Evolutionary conservation across 2,113 vertebrate genomes (phyloP), one percentile per base, ranked within the genome.

Genomic region (Trematocara zebra): DNA sequence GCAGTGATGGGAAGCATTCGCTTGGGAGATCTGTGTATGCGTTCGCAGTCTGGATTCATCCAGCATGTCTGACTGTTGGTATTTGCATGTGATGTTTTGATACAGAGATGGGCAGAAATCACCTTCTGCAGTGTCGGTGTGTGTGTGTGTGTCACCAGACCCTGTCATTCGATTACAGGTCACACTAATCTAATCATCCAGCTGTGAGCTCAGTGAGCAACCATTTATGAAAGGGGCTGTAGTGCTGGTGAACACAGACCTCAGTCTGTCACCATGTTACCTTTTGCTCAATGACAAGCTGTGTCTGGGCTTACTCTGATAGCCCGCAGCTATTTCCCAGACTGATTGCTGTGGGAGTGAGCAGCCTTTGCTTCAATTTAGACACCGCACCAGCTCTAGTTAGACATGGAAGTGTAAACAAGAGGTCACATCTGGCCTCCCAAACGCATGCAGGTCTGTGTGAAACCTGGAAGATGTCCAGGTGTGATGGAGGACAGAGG

Each of bases 141-240:
- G 40, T 40, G 35, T 40, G 35, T 85, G 72, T 86, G 84, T 86
- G 87, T 93, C 91, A 92, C 86, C 31, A 79, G 89, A 94, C 90
- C 83, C 82, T 91, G 89, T 95, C 89, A 95, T 94, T 94, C 4
- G 80, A 93, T 95, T 94, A 93, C 91, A 93, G 93, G 91, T 96
- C 95, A 94, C 78, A 87, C 89, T 85, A 92, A 95, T 95, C 89
- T 92, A 93, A 95, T 95, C 81, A 61, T 80, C 86, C 87, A 88
- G 88, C 90, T 88, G 91, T 94, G 92, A 93, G 90, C 89, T 90
- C 81, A 78, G 86, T 37, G 90, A 61, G 86, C 80, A 89, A 78
- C 37, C 81, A 15, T 89, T 89, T 88, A 57, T 81, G 87, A 94
- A 83, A 87, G 40, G 74, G 52, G 80, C 76, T 37, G 78, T 28